phyloP scores from a whole-genome alignment of 2,797 vertebrate genomes.

The Gymnodraco acuticeps region DNA sequence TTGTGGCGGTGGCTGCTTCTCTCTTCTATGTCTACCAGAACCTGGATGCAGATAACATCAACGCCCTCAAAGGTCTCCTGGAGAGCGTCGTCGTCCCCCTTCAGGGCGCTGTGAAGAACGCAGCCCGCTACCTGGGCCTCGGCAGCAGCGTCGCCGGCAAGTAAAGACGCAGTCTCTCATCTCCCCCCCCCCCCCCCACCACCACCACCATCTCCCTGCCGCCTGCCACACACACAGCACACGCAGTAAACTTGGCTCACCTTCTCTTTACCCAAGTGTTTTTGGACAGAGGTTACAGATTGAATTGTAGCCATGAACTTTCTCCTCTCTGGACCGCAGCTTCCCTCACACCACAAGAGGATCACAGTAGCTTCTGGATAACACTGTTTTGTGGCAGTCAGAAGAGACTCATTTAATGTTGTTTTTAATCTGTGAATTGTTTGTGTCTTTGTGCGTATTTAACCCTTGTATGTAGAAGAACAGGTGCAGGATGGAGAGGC shows the following conservation, averaged over 20 bases:
- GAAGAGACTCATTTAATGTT: constrained; percentile 71
- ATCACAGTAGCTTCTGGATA: constrained; percentile 71
- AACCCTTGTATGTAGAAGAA: constrained; percentile 74
- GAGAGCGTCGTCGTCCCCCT: constrained; percentile 64
- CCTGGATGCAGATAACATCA: constrained; percentile 89
- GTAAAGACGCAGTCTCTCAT: constrained; percentile 60
- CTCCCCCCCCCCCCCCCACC: neutral
- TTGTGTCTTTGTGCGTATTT: constrained; percentile 79
- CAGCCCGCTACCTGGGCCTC: constrained; percentile 72
- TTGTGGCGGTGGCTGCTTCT: constrained; percentile 85
- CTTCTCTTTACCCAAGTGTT: constrained; percentile 47
- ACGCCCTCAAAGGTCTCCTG: constrained; percentile 80
- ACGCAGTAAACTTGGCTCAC: constrained; percentile 58
- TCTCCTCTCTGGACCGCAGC: constrained; percentile 50
- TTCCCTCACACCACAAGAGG: constrained; percentile 54
- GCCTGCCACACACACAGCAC: constrained; percentile 58
- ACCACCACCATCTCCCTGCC: constrained; percentile 51
- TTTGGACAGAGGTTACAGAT: constrained; percentile 67
- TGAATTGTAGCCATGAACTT: constrained; percentile 62
- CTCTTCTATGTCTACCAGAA: constrained; percentile 91
- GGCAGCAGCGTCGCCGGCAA: constrained; percentile 40
- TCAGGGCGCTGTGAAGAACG: constrained; percentile 50
- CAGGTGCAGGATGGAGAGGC: constrained; percentile 61
- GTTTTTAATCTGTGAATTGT: constrained; percentile 78
- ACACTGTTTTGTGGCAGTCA: constrained; percentile 64